Conservation (phyloP, 2,113 vertebrate species). For the Engystomops pustulosus region DNA sequence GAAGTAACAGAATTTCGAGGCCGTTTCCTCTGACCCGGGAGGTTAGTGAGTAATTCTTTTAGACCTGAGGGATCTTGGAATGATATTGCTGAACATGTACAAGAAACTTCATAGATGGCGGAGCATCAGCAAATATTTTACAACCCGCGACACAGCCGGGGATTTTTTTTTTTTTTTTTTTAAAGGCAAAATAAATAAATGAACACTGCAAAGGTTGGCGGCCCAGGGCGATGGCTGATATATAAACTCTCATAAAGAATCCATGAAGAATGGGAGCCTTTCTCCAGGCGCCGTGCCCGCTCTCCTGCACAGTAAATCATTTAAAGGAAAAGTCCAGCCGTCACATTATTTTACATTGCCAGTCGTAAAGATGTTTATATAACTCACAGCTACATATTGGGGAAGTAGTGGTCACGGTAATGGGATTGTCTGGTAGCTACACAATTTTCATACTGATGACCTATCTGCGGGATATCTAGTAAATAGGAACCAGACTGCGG, state of each 20-base stretch:
- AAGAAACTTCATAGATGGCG: conserved; percentile 45
- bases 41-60: conserved; percentile 47
- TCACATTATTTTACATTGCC: background rate
- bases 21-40: conserved; percentile 50
- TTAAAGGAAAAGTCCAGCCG: background rate
- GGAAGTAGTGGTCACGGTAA: no score
- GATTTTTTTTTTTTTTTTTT: conserved; percentile 1
- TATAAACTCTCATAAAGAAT: conserved; percentile 30
- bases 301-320: background rate
- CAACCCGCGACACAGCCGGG: conserved; percentile 22
- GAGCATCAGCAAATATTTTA: conserved; percentile 53
- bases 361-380: no score
- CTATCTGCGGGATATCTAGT: no score
- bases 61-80: conserved; percentile 50
- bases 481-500: no score
- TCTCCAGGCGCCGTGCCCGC: background rate
- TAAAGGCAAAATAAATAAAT: conserved; percentile 42
- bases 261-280: no score
- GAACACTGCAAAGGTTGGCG: conserved; percentile 21
- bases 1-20: conserved; percentile 43
- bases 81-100: conserved; percentile 53
- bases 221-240: conserved; percentile 32
- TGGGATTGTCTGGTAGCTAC: no score
- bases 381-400: no score
- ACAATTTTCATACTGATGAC: no score